A percentile compares a stretch with the other conserved stretches of the same genome.
Conservation (phyloP, 2,888 invertebrate species). For the Sphecodes monilicornis region DNA sequence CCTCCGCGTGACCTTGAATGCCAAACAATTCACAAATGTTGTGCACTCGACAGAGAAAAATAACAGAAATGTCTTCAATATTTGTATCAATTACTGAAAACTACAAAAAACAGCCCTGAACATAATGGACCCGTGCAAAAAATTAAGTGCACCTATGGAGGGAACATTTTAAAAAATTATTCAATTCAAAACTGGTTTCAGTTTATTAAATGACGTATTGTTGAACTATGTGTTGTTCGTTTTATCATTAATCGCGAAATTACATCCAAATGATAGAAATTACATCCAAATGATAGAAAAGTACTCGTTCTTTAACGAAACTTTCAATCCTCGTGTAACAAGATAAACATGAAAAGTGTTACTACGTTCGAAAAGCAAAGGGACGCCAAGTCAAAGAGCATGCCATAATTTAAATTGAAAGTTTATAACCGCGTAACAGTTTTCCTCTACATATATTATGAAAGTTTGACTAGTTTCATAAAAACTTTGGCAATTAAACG, state of each 20-base stretch:
- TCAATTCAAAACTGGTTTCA: too few relatives aligned
- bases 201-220: too few relatives aligned
- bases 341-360: background rate
- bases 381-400: background rate
- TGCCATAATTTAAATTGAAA: background rate
- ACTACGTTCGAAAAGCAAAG: background rate
- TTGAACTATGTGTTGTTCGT: background rate
- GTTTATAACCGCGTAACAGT: background rate
- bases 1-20: too few relatives aligned
- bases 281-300: background rate
- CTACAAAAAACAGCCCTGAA: too few relatives aligned
- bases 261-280: background rate
- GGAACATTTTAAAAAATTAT: too few relatives aligned
- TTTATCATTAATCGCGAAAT: background rate
- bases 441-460: background rate
- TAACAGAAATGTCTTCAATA: too few relatives aligned
- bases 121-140: too few relatives aligned
- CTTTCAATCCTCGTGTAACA: background rate
- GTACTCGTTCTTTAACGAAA: background rate
- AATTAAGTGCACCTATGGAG: too few relatives aligned
- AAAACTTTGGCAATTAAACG: conserved; percentile 5
- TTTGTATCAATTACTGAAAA: too few relatives aligned
- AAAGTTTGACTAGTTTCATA: background rate
- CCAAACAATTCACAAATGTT: too few relatives aligned
- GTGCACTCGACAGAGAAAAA: too few relatives aligned